Evolutionary conservation across 2,113 vertebrate species (phyloP).

Genomic region (Pteropus alecto): DNA sequence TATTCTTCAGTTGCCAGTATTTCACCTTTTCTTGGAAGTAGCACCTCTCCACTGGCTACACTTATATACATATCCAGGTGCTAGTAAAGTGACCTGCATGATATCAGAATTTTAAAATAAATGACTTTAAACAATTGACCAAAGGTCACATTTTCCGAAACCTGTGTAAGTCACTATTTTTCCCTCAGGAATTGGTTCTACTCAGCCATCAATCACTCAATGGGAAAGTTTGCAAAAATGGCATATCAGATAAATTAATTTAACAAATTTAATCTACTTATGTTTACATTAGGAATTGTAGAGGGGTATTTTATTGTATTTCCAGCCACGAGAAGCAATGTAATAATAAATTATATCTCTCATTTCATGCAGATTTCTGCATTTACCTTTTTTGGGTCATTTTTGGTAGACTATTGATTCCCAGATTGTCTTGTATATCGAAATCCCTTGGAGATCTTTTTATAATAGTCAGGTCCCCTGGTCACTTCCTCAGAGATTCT

Average conservation of each 20-base stretch:
- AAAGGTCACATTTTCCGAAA: neutral
- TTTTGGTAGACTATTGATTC: conserved; percentile 9
- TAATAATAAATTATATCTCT: conserved; percentile 50
- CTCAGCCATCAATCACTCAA: conserved; percentile 43
- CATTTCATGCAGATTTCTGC: conserved; percentile 47
- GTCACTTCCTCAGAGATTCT: neutral
- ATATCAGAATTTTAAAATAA: neutral
- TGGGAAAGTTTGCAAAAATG: neutral
- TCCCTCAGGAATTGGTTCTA: conserved; percentile 30
- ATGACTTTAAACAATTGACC: conserved; percentile 57
- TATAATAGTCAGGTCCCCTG: neutral
- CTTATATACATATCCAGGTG: neutral
- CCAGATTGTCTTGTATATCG: neutral
- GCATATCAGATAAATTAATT: conserved; percentile 26
- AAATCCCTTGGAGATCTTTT: neutral
- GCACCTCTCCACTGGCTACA: neutral
- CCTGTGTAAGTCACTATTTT: conserved; percentile 40
- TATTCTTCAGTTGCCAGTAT: neutral
- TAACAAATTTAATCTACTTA: conserved; percentile 45
- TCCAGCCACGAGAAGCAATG: conserved; percentile 46
- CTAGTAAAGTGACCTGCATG: neutral
- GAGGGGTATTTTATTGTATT: conserved; percentile 43
- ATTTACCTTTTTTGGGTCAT: neutral
- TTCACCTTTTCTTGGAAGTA: neutral
- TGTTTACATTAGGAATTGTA: neutral